Evolutionary conservation across 2,888 invertebrate species (phyloP), one percentile per base, ranked within the genome.

Genomic region (Philereme vetulata): DNA sequence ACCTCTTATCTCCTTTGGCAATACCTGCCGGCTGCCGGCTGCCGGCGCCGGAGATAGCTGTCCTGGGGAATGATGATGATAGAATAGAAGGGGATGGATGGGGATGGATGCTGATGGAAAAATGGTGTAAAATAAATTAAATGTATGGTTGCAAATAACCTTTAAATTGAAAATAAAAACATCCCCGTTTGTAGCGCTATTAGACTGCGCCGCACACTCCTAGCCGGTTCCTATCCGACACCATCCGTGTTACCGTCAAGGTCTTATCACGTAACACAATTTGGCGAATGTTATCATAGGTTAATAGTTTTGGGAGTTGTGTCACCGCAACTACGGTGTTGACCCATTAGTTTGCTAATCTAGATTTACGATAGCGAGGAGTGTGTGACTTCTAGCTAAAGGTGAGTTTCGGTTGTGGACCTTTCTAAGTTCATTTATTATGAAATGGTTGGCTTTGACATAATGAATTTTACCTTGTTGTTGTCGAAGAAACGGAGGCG

Each of bases 1-100:
- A 79, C 80, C 79, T 84, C 84, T 89, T 89, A n/a, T 6, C 88
- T 88, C 88, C 76, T 75, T 69, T 76, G 76, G 72, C 68, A 34
- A 76, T 81, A 82, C 81, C 79, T 80, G 75, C 63, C 69, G 44
- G 32, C 36, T 7, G 40, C 46, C 33, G 34, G 10, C 21, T 46
- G 46, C 5, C 32, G 10, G 34, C 51, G 9, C 6, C 36, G 36
- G 36, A 5, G 7, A 35, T 35, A 35, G 35, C 35, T 5, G 35
- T 1, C 35, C 5, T 6, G 7, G 35, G 35, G 35, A 6, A 35
- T 1, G 35, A 35, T 35, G 7, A 35, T 4, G 35, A 35, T 4
- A 5, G 5, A 35, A 35, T 35, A 6, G 5, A 6, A 2, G 7
- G 35, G 7, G 35, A 7, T 35, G 35, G 35, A 5, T 7, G 5